Evolutionary conservation across 30 jellyfish, hydroid and myxozoan species (phyloP).

Genomic region (Hydra vulgaris): DNA sequence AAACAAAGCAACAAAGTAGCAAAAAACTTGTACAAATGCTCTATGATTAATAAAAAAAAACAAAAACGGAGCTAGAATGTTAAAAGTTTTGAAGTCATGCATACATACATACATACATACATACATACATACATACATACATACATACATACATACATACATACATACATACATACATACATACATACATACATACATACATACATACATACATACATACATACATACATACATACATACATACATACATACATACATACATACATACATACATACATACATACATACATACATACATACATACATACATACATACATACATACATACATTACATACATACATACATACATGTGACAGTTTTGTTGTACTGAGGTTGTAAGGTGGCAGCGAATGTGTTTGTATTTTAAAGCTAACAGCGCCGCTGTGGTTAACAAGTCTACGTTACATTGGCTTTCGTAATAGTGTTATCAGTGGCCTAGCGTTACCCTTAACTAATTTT

Average conservation of each 20-base stretch:
- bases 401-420: too few relatives aligned
- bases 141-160: conserved; percentile 15
- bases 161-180: conserved; percentile 15
- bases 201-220: conserved; percentile 15
- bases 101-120: conserved; percentile 13
- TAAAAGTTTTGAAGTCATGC: background rate
- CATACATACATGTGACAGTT: conserved; percentile 8
- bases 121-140: conserved; percentile 15
- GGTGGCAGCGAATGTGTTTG: too few relatives aligned
- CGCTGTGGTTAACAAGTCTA: too few relatives aligned
- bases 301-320: conserved; percentile 15
- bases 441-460: too few relatives aligned
- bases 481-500: too few relatives aligned
- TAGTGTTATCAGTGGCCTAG: too few relatives aligned
- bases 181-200: conserved; percentile 15
- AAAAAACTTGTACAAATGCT: too few relatives aligned
- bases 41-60: too few relatives aligned
- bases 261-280: conserved; percentile 15
- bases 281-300: conserved; percentile 15
- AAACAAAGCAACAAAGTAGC: too few relatives aligned
- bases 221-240: conserved; percentile 15
- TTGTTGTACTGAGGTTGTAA: too few relatives aligned
- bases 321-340: conserved; percentile 14
- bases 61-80: too few relatives aligned
- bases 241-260: background rate